Percentiles rank a stretch among this genome's conserved stretches.
Conservation (phyloP, 2,797 vertebrate genomes). For the Poeciliopsis gracilis region DNA sequence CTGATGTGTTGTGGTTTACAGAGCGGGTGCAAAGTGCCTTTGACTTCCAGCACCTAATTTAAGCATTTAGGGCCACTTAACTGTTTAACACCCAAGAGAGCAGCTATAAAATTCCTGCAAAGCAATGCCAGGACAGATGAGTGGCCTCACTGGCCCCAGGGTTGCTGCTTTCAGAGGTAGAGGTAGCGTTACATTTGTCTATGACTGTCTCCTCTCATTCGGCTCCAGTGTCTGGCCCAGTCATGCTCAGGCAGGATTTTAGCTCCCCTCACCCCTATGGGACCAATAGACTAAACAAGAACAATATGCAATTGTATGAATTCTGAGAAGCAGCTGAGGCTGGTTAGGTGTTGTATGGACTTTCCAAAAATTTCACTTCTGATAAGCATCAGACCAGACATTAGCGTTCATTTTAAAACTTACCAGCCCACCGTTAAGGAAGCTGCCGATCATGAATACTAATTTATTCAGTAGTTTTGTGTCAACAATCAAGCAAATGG, state of each 20-base stretch:
- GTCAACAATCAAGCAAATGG: constrained; percentile 28
- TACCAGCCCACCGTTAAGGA: constrained; percentile 16
- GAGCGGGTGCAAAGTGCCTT: constrained; percentile 79
- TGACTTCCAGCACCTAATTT: constrained; percentile 84
- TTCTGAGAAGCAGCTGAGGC: constrained; percentile 46
- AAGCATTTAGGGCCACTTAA: constrained; percentile 80
- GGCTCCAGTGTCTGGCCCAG: constrained; percentile 58
- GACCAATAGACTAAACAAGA: constrained; percentile 64
- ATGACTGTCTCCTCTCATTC: constrained; percentile 56
- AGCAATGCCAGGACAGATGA: constrained; percentile 49
- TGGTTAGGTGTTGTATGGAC: constrained; percentile 20
- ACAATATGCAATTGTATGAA: constrained; percentile 54
- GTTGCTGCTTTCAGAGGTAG: constrained; percentile 28
- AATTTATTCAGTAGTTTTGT: constrained; percentile 34
- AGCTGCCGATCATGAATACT: constrained; percentile 8
- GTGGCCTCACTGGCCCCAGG: constrained; percentile 52
- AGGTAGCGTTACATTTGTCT: constrained; percentile 33
- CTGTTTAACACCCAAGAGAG: constrained; percentile 75
- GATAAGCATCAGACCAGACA: constrained; percentile 24
- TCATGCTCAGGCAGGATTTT: constrained; percentile 65
- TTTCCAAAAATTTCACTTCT: constrained; percentile 26
- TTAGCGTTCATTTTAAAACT: constrained; percentile 14
- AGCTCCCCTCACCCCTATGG: constrained; percentile 48
- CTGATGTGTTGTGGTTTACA: constrained; percentile 80
- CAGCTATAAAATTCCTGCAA: constrained; percentile 67